Evolutionary conservation across 2,888 invertebrate genomes (phyloP).

Genomic region (Drosophila barbarae): DNA sequence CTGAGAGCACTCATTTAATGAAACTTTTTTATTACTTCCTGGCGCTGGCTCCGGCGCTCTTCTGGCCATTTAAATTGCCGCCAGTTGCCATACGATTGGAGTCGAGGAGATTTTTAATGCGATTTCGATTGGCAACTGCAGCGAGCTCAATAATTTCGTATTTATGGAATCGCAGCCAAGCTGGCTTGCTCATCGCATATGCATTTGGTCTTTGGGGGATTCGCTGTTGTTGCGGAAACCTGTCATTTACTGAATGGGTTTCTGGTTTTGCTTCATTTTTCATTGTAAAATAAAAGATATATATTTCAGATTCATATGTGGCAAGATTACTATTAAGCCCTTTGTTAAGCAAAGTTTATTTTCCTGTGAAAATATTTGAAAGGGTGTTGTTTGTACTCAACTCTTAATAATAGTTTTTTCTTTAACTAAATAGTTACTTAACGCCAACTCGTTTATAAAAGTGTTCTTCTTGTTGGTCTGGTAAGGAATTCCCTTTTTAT

Average conservation of each 20-base stretch:
- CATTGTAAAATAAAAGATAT: conserved; percentile 1
- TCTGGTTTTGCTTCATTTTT: neutral
- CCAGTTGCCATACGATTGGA: conserved; percentile 40
- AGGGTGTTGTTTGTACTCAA: too few relatives aligned
- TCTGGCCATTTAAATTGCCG: conserved; percentile 47
- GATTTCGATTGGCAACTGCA: conserved; percentile 48
- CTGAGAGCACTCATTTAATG: conserved; percentile 49
- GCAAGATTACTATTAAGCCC: neutral
- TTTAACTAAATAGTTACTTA: neutral
- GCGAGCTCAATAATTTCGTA: conserved; percentile 5
- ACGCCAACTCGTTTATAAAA: neutral
- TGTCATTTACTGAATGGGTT: conserved; percentile 9
- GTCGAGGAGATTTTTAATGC: conserved; percentile 55
- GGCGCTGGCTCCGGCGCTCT: conserved; percentile 26
- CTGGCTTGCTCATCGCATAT: conserved; percentile 23
- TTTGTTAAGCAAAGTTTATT: neutral
- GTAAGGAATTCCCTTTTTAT: neutral
- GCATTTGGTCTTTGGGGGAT: conserved; percentile 1
- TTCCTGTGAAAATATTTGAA: neutral
- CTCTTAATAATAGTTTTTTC: neutral
- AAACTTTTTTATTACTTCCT: conserved; percentile 67
- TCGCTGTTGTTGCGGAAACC: neutral
- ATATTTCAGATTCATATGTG: neutral
- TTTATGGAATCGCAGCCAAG: conserved; percentile 4
- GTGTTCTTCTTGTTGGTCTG: neutral